phyloP scores from a whole-genome alignment of 2,797 vertebrate genomes.

The Sebastolobus altivelis region DNA sequence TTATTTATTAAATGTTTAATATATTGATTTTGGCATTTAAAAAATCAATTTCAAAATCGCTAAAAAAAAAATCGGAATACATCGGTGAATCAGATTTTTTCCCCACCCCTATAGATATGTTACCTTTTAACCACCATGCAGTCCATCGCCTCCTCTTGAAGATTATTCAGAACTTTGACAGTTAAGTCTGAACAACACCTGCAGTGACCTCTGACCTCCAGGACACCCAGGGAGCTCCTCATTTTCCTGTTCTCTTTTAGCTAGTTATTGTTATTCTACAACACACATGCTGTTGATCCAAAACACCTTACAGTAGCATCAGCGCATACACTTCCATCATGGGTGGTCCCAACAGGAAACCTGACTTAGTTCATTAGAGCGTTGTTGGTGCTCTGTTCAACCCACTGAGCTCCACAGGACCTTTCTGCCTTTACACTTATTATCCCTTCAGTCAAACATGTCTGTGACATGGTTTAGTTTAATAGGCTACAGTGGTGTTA shows the following conservation, averaged over 20 bases:
- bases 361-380: neutral
- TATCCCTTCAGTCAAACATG: neutral
- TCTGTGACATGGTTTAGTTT: neutral
- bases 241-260: constrained; percentile 23
- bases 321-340: constrained; percentile 1
- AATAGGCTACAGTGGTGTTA: neutral
- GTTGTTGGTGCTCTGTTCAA: neutral
- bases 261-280: constrained; percentile 11
- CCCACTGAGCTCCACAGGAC: neutral
- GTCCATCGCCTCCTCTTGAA: no score
- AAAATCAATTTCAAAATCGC: no score
- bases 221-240: constrained; percentile 67
- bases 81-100: no score
- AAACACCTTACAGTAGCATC: constrained; percentile 40
- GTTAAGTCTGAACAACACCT: constrained; percentile 58
- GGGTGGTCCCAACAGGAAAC: constrained; percentile 59
- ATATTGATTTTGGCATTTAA: no score
- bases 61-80: no score
- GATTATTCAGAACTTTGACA: constrained; percentile 21
- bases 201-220: constrained; percentile 36
- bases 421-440: neutral
- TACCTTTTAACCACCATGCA: no score
- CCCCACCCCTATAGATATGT: no score
- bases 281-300: constrained; percentile 56
- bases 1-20: no score